Base-by-base conservation (phyloP, 1,140 invertebrate species). In the Pogonognathellus flavescens region DNA sequence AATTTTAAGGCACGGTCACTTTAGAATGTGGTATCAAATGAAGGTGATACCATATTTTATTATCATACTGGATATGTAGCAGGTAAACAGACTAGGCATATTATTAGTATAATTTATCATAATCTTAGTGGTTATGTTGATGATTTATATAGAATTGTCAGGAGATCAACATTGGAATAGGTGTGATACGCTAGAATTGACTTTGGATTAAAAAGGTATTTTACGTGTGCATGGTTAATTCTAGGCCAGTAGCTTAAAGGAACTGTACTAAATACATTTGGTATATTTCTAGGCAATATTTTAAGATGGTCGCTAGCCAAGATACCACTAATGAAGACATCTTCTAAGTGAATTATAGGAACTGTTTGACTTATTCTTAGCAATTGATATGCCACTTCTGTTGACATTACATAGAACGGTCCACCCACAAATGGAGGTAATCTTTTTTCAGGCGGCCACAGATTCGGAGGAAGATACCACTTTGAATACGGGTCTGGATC, bases 271-370 rank as follows among this genome's bases (percentile, higher is more conserved):
- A 41, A 49, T 1, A 49, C 70, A 18, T 49, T 49, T 3, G 70
- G 70, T 7, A 76, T 76, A 50, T 18, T 50, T 49, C 16, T n/a
- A n/a, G 41, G 41, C 1, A n/a, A 2, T 18, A 76, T n/a, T 16
- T 76, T 76, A 8, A 50, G 31, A 0, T 41, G 0, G 22, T 50
- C 3, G 5, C 41, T 41, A 10, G 31, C 41, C 14, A 76, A 6
- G 5, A 76, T 11, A 1, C 41, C 70, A 20, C 70, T 50, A 0
- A 76, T 50, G 16, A n/a, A 76, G n/a, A 76, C 70, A 18, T 76
- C 70, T 76, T 76, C 70, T 20, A 76, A 18, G 49, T 76, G 70
- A 50, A 76, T 49, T 18, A 50, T 18, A 20, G 70, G 70, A 41
- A 50, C 70, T n/a, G 2, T 41, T n/a, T n/a, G 70, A 50, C 70